Base-by-base conservation (phyloP, 2,888 invertebrate species). In the Pyralis farinalis region DNA sequence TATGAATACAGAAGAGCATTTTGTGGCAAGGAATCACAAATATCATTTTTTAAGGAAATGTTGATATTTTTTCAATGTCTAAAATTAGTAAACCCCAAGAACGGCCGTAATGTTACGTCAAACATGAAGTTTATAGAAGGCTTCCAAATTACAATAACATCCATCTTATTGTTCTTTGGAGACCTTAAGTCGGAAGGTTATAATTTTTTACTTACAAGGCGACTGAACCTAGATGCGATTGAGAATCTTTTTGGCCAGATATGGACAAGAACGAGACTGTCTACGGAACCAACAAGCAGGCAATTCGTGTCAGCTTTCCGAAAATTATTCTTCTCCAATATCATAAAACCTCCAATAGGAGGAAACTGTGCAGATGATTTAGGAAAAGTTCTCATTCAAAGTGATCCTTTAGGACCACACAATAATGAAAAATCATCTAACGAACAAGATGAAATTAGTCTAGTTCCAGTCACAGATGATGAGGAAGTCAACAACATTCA, bases 221-320 rank as follows among this genome's bases (percentile, higher is more conserved):
- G 45, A 8, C 27, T 45, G 1, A 43, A 43, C 25, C 43, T 28
- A n/a, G 40, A 48, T 32, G 1, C 9, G 7, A 12, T 42, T 0
- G 37, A 43, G 20, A 30, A 34, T 1, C 40, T 46, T 31, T 46
- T 49, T 44, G 16, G 35, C 11, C 6, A 40, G 30, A 40, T 47
- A 1, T 25, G 37, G 11, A 12, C 34, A 0, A 25, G 21, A 22
- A 42, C 30, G 21, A 38, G 38, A 7, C 31, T 28, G 1, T n/a
- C 37, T 8, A 34, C 20, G 9, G 38, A 44, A 9, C 40, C 41
- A 25, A 41, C 44, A 0, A 11, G 16, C 12, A 20, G 37, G 27
- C 46, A 43, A 25, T 28, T 46, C 5, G 28, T 37, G 5, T 31
- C 28, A 4, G 46, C 38, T 3, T 43, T 32, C 33, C 21, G 40